Percentiles rank a stretch among this genome's conserved stretches.
Evolutionary conservation across 2,888 invertebrate species (phyloP).

Genomic region (Myopa testacea): DNA sequence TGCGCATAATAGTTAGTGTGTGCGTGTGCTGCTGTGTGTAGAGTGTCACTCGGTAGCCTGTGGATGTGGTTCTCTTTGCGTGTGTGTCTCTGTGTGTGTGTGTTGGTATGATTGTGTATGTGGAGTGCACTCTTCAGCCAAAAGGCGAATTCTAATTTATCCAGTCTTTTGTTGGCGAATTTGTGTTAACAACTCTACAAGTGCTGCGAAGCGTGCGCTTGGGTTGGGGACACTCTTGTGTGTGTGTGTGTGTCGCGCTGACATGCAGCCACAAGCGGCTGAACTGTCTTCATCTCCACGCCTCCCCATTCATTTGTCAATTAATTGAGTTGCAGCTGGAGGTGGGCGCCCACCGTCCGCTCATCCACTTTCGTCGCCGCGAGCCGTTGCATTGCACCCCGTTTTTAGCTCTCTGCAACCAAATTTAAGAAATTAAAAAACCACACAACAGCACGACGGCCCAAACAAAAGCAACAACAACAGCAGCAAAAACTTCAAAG

Average conservation of each 20-base stretch:
- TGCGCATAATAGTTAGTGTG: conserved; percentile 44
- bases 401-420: neutral
- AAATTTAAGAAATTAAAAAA: conserved; percentile 37
- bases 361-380: neutral
- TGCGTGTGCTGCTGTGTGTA: conserved; percentile 53
- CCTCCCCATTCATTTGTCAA: conserved; percentile 17
- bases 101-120: conserved; percentile 18
- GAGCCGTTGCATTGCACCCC: conserved; percentile 4
- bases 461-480: neutral
- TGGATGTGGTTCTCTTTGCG: conserved; percentile 48
- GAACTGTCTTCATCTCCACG: conserved; percentile 8
- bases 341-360: neutral
- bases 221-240: conserved; percentile 10
- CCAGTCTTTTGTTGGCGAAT: conserved; percentile 59
- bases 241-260: conserved; percentile 27
- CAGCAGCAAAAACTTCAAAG: conserved; percentile 29
- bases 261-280: neutral
- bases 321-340: neutral
- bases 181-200: conserved; percentile 59
- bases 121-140: conserved; percentile 53
- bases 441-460: neutral
- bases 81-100: conserved; percentile 13
- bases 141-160: conserved; percentile 55
- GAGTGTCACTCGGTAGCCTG: conserved; percentile 49
- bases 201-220: conserved; percentile 27